Evolutionary conservation across 2,888 invertebrate genomes (phyloP), one percentile per base, ranked within the genome.

Genomic region (Mimas tiliae): DNA sequence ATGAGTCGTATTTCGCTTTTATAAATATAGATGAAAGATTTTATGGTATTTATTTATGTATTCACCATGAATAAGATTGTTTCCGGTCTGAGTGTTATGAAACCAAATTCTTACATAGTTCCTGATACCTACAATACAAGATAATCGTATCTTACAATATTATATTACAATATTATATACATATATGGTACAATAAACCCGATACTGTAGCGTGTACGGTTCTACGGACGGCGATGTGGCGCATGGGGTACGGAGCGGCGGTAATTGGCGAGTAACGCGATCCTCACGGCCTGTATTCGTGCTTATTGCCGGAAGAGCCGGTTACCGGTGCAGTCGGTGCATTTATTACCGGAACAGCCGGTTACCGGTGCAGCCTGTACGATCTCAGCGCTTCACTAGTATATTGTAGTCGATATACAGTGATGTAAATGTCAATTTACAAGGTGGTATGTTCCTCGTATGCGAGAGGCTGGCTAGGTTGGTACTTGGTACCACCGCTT

Each of bases 261-360:
- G 73, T 80, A 80, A 80, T 80, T 78, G 80, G 67, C 76, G 78
- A 68, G 78, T 75, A 75, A 78, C 73, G 64, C 68, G 75, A 77
- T 76, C 72, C 69, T 65, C 67, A 14, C 19, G n/a, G 3, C 42
- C 1, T 45, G 50, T 16, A 12, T 7, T 51, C 27, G 11, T 19
- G 58, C 64, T 21, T 42, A 58, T 58, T 33, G 16, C 65, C 21
- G 47, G 63, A 64, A 58, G 14, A 64, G 19, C 63, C 63, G 63
- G 63, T 64, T 64, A 64, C 51, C 63, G 63, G 51, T 21, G 48
- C 34, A 64, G 14, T 21, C 63, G 63, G 51, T 38, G 48, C 50
- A 64, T 7, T 34, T 38, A 38, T 9, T 38, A 38, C 38, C 63
- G 63, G 42, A 38, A 38, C 6, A 58, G 19, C 16, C 55, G 55